phyloP scores from a whole-genome alignment of 1,140 invertebrate species.

The Bombus turneri region DNA sequence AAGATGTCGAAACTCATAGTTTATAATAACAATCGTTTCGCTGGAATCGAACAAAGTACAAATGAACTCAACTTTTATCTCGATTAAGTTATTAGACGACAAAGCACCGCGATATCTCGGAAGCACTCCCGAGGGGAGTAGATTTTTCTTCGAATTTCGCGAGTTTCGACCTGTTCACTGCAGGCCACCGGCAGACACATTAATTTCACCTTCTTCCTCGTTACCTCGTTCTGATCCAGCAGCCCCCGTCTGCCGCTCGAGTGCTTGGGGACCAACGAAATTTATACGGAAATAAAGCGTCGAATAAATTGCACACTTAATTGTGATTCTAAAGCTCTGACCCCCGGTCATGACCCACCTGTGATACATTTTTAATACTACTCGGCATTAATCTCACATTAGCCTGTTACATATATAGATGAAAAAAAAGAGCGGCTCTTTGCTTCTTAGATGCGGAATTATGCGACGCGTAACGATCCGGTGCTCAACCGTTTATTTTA shows the following conservation, averaged over 20 bases:
- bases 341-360: slow-evolving; percentile 10
- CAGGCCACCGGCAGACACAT: slow-evolving; percentile 54
- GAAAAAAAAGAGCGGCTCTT: slow-evolving; percentile 3
- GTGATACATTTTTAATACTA: slow-evolving; percentile 75
- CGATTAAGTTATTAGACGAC: background rate
- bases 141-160: slow-evolving; percentile 50
- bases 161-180: slow-evolving; percentile 12
- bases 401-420: slow-evolving; percentile 37
- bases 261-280: slow-evolving; percentile 43
- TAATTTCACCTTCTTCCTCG: slow-evolving; percentile 59
- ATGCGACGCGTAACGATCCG: slow-evolving; percentile 41
- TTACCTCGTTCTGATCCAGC: slow-evolving; percentile 42
- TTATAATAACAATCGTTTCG: background rate
- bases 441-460: slow-evolving; percentile 47
- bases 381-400: slow-evolving; percentile 73
- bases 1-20: background rate
- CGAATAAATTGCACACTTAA: slow-evolving; percentile 69
- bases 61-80: background rate
- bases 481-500: slow-evolving; percentile 24
- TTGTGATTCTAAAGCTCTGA: slow-evolving; percentile 67
- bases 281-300: slow-evolving; percentile 61
- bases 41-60: background rate
- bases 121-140: background rate
- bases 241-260: background rate
- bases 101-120: background rate